Conservation (phyloP, 2,113 vertebrate species). For the Narcine bancroftii region DNA sequence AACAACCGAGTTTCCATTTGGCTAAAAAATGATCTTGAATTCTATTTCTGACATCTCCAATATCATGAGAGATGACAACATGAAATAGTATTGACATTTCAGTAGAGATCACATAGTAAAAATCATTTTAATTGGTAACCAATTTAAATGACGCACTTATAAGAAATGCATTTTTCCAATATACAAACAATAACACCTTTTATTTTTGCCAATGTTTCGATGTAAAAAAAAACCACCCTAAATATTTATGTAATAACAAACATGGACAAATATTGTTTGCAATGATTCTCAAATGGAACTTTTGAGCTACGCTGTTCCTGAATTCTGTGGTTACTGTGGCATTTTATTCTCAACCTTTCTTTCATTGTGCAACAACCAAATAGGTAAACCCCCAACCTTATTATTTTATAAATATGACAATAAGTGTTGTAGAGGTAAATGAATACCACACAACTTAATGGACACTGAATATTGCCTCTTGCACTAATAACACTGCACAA, state of each 20-base stretch:
- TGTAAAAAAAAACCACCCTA: background rate
- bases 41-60: conserved; percentile 33
- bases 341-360: background rate
- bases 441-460: background rate
- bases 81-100: background rate
- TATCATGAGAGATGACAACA: conserved; percentile 10
- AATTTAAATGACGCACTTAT: background rate
- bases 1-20: background rate
- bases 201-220: background rate
- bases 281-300: background rate
- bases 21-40: conserved; percentile 22
- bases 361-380: background rate
- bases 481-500: too few relatives aligned
- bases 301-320: background rate
- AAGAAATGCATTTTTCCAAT: background rate
- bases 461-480: background rate
- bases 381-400: background rate
- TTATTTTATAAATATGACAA: background rate
- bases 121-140: background rate
- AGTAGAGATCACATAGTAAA: background rate
- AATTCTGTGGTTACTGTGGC: background rate
- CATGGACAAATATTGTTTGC: background rate
- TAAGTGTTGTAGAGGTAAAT: background rate
- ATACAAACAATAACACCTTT: too few relatives aligned
- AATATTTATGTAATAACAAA: background rate